These are phyloP conservation scores for Cinara cedri DNA, from an alignment of 2,888 invertebrate genomes.

Conservation along the genomic window DNA sequence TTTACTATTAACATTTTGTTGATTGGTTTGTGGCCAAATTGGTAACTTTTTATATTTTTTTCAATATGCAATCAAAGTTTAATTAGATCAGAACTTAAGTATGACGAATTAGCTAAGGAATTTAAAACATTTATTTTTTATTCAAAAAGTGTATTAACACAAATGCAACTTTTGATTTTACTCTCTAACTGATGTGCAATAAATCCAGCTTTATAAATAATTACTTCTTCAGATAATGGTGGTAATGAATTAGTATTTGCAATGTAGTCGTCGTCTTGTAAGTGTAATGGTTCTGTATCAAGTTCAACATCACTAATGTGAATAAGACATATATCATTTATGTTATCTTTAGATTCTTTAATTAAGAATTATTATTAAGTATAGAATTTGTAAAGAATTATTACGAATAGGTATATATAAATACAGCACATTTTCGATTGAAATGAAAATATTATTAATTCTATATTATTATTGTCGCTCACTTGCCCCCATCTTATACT, in stretches of 20 bases:
- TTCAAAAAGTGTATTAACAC: not conserved
- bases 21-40: not conserved
- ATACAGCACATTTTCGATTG: no score
- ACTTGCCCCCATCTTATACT: no score
- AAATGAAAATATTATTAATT: no score
- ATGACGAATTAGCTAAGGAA: not conserved
- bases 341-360: constrained; percentile 1
- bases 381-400: no score
- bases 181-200: constrained; percentile 30
- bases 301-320: constrained; percentile 38
- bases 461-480: no score
- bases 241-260: constrained; percentile 35
- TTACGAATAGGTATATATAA: no score
- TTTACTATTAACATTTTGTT: constrained; percentile 6
- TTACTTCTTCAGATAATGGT: constrained; percentile 34
- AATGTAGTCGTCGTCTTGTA: constrained; percentile 38
- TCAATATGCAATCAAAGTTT: not conserved
- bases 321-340: constrained; percentile 21
- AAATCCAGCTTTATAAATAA: constrained; percentile 42
- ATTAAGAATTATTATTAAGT: no score
- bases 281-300: constrained; percentile 27
- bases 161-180: constrained; percentile 19
- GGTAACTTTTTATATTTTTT: constrained; percentile 4
- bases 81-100: not conserved
- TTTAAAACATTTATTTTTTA: not conserved